Base-by-base conservation (phyloP, 1,140 invertebrate genomes). In the Hycleus cichorii region DNA sequence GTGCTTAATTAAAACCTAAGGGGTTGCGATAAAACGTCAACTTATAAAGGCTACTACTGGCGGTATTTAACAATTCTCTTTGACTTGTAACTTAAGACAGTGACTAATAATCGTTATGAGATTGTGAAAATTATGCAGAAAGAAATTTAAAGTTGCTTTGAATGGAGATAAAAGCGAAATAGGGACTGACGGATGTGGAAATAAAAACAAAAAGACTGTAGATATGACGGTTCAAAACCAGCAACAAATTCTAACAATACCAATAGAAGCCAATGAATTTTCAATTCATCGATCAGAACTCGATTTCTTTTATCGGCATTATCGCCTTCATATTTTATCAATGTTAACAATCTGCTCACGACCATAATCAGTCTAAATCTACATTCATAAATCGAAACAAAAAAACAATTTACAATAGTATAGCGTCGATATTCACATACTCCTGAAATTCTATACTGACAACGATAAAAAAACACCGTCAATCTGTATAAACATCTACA, bases 401-500 rank as follows among this genome's bases (percentile, higher is more conserved):
- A 42, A 9, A 10, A 3, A 26, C 52, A 63, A 63, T 60, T 57
- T 59, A 55, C 39, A 63, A 51, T 40, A 58, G 54, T 54, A 51
- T 42, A 58, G 54, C 54, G 45, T 61, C 59, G 58, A 64, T 57
- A 58, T 61, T 64, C 62, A 64, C 62, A 54, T 57, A 49, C 57
- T 59, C 42, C 53, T 47, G 54, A 38, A 25, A 47, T 7, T 32
- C 32, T 18, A 32, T 7, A 32, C 7, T 32, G 32, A 3, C 32
- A 7, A 24, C 40, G 32, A 58, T 42, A 54, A 58, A 58, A 62
- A 64, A 59, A 49, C 63, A 59, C 57, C 60, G 11, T 32, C 32
- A 64, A 62, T 64, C 63, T 64, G 63, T 64, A 64, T 62, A 64
- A 64, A 64, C 63, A 64, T 64, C 57, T 58, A 63, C 59, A 64